Conservation (phyloP, 2,797 vertebrate species). For the Lacerta viridis region DNA sequence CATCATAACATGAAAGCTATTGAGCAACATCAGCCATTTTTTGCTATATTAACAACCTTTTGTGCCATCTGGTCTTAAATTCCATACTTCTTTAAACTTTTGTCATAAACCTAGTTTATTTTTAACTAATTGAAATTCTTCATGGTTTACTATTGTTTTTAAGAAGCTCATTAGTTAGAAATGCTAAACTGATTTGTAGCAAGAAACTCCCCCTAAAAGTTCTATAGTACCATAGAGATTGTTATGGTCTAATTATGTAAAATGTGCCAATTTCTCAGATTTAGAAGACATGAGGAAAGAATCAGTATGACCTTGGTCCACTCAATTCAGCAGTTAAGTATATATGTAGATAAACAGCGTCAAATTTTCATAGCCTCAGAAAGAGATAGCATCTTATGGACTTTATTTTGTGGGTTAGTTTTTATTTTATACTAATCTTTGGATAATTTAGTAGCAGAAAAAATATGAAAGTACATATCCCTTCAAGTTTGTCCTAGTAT, state of each 20-base stretch:
- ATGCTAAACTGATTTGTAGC: not conserved
- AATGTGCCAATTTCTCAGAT: not conserved
- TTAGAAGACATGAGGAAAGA: not conserved
- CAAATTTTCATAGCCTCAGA: not conserved
- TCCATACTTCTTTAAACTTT: not conserved
- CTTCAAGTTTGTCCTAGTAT: not conserved
- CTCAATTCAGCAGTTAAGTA: not conserved
- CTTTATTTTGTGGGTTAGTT: not conserved
- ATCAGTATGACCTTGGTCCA: not conserved
- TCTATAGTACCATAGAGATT: not conserved
- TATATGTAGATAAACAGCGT: not conserved
- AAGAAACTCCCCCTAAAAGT: not conserved
- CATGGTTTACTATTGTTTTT: not conserved
- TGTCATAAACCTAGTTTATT: not conserved
- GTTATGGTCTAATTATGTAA: not conserved
- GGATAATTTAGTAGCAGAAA: slow-evolving; percentile 1
- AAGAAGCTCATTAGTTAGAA: not conserved
- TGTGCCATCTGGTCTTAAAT: not conserved
- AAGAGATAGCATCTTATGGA: not conserved
- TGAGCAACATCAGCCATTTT: slow-evolving; percentile 27
- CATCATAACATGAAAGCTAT: not conserved
- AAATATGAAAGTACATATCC: not conserved
- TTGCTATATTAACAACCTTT: not conserved
- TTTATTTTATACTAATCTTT: not conserved
- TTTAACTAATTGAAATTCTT: not conserved